phyloP scores from a whole-genome alignment of 2,113 vertebrate genomes.

The Hemichromis elongatus region DNA sequence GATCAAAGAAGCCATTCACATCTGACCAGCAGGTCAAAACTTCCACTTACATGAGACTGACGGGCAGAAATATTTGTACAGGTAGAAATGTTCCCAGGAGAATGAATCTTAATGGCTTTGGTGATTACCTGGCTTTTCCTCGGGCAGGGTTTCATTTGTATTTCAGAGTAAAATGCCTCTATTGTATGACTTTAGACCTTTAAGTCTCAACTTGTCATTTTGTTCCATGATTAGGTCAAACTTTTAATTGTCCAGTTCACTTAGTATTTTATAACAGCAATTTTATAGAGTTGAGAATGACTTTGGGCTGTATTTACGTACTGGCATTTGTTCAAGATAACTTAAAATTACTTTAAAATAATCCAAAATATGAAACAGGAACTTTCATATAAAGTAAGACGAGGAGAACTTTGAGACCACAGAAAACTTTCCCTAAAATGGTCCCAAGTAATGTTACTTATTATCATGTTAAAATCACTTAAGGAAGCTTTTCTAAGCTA shows the following conservation, averaged over 20 bases:
- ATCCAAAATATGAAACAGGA: background rate
- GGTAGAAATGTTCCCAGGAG: background rate
- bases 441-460: background rate
- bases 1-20: background rate
- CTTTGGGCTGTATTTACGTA: background rate
- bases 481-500: background rate
- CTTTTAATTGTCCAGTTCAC: background rate
- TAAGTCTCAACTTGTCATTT: background rate
- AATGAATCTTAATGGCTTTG: background rate
- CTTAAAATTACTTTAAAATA: background rate
- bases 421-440: fast-evolving
- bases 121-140: background rate
- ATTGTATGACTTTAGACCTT: background rate
- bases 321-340: background rate
- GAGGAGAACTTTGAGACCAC: background rate
- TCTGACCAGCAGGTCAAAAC: background rate
- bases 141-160: background rate
- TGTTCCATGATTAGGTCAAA: background rate
- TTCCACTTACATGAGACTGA: fast-evolving
- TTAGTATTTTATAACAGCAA: fast-evolving
- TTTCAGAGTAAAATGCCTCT: background rate
- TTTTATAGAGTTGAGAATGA: background rate
- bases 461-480: background rate
- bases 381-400: fast-evolving
- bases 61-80: background rate